Base-by-base conservation (phyloP, 2,797 vertebrate species). In the Myiothlypis chrysogaster region DNA sequence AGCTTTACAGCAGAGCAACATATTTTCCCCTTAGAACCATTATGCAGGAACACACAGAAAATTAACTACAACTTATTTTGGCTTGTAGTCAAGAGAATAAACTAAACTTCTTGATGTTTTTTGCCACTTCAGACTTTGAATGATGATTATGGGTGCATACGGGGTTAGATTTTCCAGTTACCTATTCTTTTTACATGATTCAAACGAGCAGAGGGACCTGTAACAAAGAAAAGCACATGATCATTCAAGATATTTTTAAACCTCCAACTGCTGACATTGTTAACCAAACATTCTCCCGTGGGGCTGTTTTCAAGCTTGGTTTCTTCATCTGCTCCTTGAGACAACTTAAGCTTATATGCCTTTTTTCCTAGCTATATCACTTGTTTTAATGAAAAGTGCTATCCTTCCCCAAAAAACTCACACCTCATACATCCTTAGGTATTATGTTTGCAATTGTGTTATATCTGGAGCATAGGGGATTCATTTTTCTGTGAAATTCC, bases 201-300 rank as follows among this genome's bases (percentile, higher is more conserved):
- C 97, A 98, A 90, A 98, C 97, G 0, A 98, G 97, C 88, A 97
- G 93, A 90, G 98, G 98, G 91, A 98, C 98, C 98, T 98, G 90
- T 46, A 93, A 96, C n/a, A 95, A 97, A 94, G 50, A 95, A 90
- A 96, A 86, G 87, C 50, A 82, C 66, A 83, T 53, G 30, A 95
- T 96, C 49, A 96, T 79, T 95, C 47, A n/a, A 89, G 76, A 23
- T 88, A 71, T 72, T 80, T 95, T 77, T 46, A 83, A 87, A 83
- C 37, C 12, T 82, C 25, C 32, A 87, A 61, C n/a, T 72, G 50
- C 10, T 76, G 69, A 63, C 49, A 43, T 14, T 87, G 25, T 77
- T 77, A 97, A 81, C 34, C 71, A 93, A 94, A 83, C 66, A 75
- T 80, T 89, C 83, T 90, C 82, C 44, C 8, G 0, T 52, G 78